Percentiles rank a stretch among this genome's conserved stretches.
Evolutionary conservation across 2,113 vertebrate species (phyloP).

Genomic region (Nibea albiflora): DNA sequence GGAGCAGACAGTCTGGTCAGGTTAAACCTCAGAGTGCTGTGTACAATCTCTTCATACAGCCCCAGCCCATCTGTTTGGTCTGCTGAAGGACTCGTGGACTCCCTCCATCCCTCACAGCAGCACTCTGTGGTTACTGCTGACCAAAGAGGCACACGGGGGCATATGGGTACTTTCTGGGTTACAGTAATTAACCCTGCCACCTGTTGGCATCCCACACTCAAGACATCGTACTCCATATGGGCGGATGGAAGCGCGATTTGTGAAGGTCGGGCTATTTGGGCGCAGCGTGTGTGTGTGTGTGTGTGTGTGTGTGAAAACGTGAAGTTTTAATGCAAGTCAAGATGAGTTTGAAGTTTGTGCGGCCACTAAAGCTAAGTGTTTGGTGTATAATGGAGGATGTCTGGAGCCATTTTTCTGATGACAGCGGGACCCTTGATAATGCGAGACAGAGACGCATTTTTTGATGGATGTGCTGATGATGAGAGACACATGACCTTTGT

Average conservation of each 20-base stretch:
- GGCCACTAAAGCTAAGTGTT: not conserved
- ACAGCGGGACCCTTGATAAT: slow-evolving; percentile 29
- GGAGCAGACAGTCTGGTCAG: slow-evolving; percentile 24
- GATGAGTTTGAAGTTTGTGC: not conserved
- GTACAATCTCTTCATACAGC: slow-evolving; percentile 37
- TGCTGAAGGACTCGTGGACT: slow-evolving; percentile 26
- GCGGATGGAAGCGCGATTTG: not conserved
- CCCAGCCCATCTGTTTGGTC: slow-evolving; percentile 53
- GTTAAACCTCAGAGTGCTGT: slow-evolving; percentile 23
- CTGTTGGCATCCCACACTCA: slow-evolving; percentile 19
- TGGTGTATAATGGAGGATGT: not conserved
- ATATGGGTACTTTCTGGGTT: slow-evolving; percentile 15
- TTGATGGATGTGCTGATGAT: slow-evolving; percentile 7
- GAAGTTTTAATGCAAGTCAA: not conserved
- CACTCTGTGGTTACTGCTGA: slow-evolving; percentile 16
- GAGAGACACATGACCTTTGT: slow-evolving; percentile 8
- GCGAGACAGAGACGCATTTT: not conserved
- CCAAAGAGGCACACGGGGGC: not conserved
- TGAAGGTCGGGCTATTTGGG: slow-evolving; percentile 2
- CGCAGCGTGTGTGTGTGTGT: not conserved
- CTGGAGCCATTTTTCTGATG: slow-evolving; percentile 13
- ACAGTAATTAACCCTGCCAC: slow-evolving; percentile 30
- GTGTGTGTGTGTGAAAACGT: not conserved
- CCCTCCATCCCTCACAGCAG: slow-evolving; percentile 13
- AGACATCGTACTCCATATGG: not conserved